Evolutionary conservation across 2,113 vertebrate species (phyloP), one percentile per base, ranked within the genome.

Genomic region (Proterorhinus semilunaris): DNA sequence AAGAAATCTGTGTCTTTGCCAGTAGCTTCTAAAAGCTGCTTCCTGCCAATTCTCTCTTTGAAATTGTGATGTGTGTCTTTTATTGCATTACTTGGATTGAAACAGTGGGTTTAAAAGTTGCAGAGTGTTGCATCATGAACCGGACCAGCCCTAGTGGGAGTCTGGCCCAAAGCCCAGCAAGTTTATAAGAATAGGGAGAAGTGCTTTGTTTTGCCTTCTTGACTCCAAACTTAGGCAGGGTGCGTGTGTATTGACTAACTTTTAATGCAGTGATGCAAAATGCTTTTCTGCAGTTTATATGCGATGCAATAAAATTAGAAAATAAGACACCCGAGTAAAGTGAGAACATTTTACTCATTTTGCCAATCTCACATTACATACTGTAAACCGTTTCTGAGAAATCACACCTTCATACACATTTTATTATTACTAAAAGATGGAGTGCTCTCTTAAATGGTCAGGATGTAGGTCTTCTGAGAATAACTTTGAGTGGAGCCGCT

Each of bases 41-140:
- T 87, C 76, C 72, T 83, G 72, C 61, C 71, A 17, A 53, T 54
- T 54, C 62, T 59, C 50, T n/a, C 12, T 61, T 61, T 61, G 58
- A 61, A 76, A 62, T 17, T 21, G 61, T 54, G 52, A 72, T 46
- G 15, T 9, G 42, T 61, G 58, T 44, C 44, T 43, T 4, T 44
- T 44, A n/a, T 12, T 13, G 12, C 8, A 8, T n/a, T 16, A 61
- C 44, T 61, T 12, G 44, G 44, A 61, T 61, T n/a, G 6, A 59
- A 45, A 45, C 3, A 44, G 58, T 43, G 43, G 58, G 3, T 45
- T n/a, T 61, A 12, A 61, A 45, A 45, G 13, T 61, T 61, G 15
- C 58, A n/a, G 8, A 45, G 7, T 45, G 58, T 61, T 45, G 42
- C 58, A 61, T 61, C 58, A 61, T 61, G 8, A 42, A 44, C 36